These are phyloP conservation scores for Gorsachius goisagi DNA, from an alignment of 2,113 vertebrate genomes.

Conservation along the genomic window DNA sequence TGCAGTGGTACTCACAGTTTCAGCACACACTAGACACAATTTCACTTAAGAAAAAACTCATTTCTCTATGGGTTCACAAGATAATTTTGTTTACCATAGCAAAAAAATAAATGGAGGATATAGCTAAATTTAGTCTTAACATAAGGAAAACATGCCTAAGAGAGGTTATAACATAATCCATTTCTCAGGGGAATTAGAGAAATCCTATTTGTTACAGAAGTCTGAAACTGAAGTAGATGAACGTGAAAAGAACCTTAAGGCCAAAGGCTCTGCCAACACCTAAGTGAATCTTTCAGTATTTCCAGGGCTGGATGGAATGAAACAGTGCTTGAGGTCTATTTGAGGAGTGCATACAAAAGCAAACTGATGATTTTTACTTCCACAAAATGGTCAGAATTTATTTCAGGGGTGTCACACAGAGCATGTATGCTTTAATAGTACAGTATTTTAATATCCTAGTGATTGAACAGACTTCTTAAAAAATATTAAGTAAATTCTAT, in stretches of 20 bases:
- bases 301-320: neutral
- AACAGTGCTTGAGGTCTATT: neutral
- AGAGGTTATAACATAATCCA: neutral
- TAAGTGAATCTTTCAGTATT: neutral
- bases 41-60: neutral
- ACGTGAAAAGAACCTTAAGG: neutral
- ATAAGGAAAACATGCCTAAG: neutral
- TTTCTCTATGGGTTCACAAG: neutral
- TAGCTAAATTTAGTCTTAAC: neutral
- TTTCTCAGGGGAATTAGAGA: neutral
- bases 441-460: neutral
- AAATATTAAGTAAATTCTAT: neutral
- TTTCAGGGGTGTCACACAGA: neutral
- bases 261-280: neutral
- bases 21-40: neutral
- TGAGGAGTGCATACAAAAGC: neutral
- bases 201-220: neutral
- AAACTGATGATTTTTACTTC: neutral
- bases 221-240: neutral
- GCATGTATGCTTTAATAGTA: neutral
- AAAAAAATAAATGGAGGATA: neutral
- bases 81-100: neutral
- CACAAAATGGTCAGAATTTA: neutral
- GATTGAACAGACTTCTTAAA: neutral
- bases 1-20: neutral